A percentile compares a stretch with the other conserved stretches of the same genome.
Evolutionary conservation across 2,888 invertebrate genomes (phyloP).

Genomic region (Chalcosyrphus nemorum): DNA sequence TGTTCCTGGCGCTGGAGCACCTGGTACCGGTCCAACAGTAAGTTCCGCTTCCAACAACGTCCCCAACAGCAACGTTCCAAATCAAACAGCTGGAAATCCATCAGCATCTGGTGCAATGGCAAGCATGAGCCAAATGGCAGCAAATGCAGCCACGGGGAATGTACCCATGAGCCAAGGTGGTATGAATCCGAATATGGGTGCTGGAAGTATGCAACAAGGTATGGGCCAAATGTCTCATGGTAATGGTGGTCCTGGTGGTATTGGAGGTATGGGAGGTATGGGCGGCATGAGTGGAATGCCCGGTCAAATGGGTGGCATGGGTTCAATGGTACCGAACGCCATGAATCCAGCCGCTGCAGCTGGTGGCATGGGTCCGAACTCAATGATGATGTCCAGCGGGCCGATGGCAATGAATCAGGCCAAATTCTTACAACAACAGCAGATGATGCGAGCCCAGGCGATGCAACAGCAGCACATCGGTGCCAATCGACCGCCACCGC

Average conservation of each 20-base stretch:
- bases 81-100: slow-evolving; percentile 67
- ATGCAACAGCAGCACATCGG: slow-evolving; percentile 83
- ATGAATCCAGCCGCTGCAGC: slow-evolving; percentile 77
- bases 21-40: slow-evolving; percentile 74
- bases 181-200: slow-evolving; percentile 77
- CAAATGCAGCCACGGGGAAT: slow-evolving; percentile 74
- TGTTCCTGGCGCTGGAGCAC: slow-evolving; percentile 72
- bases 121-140: slow-evolving; percentile 66
- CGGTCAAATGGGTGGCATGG: slow-evolving; percentile 73
- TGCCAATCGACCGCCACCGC: slow-evolving; percentile 89
- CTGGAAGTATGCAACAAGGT: slow-evolving; percentile 73
- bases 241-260: slow-evolving; percentile 73
- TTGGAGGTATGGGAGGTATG: slow-evolving; percentile 74
- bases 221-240: slow-evolving; percentile 74
- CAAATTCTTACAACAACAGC: slow-evolving; percentile 87
- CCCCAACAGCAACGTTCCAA: slow-evolving; percentile 72
- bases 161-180: slow-evolving; percentile 79
- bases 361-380: slow-evolving; percentile 73
- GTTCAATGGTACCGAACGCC: slow-evolving; percentile 77
- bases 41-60: slow-evolving; percentile 63
- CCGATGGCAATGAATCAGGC: slow-evolving; percentile 83
- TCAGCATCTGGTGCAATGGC: slow-evolving; percentile 64
- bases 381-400: slow-evolving; percentile 74
- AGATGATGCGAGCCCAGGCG: slow-evolving; percentile 82
- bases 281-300: slow-evolving; percentile 74